phyloP scores from a whole-genome alignment of 2,113 vertebrate species.

The Pterocles orientalis region DNA sequence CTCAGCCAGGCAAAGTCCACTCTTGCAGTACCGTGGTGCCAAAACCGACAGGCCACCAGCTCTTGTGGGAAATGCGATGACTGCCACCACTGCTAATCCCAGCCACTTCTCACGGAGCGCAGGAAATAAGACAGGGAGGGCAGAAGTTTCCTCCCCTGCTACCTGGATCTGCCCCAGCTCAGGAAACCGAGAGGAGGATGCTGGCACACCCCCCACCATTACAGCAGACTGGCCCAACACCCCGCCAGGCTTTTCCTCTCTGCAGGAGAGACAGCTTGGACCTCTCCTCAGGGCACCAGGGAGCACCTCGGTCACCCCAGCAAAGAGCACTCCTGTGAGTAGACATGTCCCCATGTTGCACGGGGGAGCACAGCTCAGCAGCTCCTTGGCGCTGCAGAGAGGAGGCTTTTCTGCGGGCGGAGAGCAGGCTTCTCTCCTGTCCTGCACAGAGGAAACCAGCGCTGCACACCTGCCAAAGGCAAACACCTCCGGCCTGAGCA shows the following conservation, averaged over 20 bases:
- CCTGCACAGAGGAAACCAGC: not conserved
- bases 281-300: not conserved
- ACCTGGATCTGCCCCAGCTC: not conserved
- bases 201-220: not conserved
- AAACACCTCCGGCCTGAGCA: not conserved
- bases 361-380: not conserved
- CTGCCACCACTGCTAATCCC: not conserved
- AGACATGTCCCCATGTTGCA: not conserved
- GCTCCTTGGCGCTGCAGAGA: not conserved
- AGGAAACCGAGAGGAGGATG: not conserved
- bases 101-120: rapidly evolving
- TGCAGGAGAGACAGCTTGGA: not conserved
- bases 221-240: not conserved
- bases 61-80: not conserved
- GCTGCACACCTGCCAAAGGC: not conserved
- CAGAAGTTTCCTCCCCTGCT: not conserved
- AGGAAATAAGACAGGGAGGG: not conserved
- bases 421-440: not conserved
- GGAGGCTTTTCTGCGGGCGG: not conserved
- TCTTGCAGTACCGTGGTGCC: not conserved
- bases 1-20: not conserved
- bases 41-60: not conserved
- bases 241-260: not conserved
- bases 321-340: not conserved
- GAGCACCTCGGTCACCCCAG: not conserved